Conservation (phyloP, 2,797 vertebrate genomes). For the Lycodopsis pacificus region DNA sequence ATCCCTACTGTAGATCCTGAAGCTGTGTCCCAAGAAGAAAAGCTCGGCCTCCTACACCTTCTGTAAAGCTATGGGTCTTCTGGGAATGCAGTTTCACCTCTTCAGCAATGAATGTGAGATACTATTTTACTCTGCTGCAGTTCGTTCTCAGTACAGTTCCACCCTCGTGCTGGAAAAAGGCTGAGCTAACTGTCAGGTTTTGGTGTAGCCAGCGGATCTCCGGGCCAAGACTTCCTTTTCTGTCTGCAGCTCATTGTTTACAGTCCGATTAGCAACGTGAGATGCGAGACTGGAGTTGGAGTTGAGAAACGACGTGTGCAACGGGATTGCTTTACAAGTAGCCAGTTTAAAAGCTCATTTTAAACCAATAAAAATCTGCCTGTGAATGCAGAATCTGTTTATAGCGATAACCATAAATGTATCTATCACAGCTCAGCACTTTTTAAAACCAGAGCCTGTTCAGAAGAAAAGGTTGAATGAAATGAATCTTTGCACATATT, state of each 20-base stretch:
- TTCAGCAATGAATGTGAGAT: constrained; percentile 98
- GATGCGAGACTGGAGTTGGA: not conserved
- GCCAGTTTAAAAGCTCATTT: not conserved
- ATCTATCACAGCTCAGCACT: too few relatives aligned
- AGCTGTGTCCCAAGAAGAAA: constrained; percentile 98
- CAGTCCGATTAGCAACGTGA: not conserved
- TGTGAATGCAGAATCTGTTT: too few relatives aligned
- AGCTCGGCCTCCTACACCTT: constrained; percentile 96
- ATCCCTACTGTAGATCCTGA: constrained; percentile 89
- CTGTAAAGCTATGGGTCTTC: constrained; percentile 95
- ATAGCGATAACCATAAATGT: too few relatives aligned
- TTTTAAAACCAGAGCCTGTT: not conserved
- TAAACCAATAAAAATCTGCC: not conserved
- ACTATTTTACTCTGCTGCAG: constrained; percentile 32
- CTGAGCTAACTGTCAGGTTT: constrained; percentile 35
- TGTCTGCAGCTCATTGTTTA: not conserved
- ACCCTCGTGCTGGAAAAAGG: constrained; percentile 34
- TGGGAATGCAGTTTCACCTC: constrained; percentile 98
- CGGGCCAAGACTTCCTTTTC: not conserved
- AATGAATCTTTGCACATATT: not conserved
- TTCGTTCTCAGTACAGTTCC: constrained; percentile 36
- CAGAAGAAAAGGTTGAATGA: not conserved
- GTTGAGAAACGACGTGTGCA: too few relatives aligned
- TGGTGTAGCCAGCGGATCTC: not conserved
- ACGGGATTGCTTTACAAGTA: not conserved